Conservation (phyloP, 37 sponge, comb jelly and placozoan species). For the Geodia barretti region DNA sequence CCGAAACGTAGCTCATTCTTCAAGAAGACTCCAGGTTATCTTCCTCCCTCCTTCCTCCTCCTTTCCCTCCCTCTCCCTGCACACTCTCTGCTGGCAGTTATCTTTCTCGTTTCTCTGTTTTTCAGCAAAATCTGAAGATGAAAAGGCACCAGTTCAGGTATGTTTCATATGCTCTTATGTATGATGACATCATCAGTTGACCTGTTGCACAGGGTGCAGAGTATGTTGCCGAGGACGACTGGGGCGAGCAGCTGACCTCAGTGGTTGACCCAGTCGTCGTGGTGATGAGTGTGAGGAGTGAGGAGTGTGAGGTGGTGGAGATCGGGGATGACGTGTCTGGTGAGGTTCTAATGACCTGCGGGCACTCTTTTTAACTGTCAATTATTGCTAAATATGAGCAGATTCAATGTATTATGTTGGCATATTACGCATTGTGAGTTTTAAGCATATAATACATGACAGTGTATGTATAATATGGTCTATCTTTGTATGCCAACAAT, state of each 20-base stretch:
- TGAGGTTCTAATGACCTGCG: too few relatives aligned
- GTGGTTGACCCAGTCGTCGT: constrained; percentile 69
- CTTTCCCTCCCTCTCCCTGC: neutral
- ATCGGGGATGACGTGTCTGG: constrained; percentile 59
- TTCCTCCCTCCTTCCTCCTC: too few relatives aligned
- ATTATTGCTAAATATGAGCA: constrained; percentile 6
- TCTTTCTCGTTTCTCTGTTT: too few relatives aligned
- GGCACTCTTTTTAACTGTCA: neutral
- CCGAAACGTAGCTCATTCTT: constrained; percentile 79
- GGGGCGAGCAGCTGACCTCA: constrained; percentile 88
- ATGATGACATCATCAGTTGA: too few relatives aligned
- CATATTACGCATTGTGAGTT: too few relatives aligned
- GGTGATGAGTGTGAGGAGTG: constrained; percentile 67
- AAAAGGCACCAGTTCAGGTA: too few relatives aligned
- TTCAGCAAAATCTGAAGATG: too few relatives aligned
- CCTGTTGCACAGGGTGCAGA: constrained; percentile 55
- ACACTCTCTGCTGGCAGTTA: too few relatives aligned
- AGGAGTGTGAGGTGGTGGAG: constrained; percentile 39
- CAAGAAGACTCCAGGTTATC: constrained; percentile 27
- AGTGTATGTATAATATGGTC: too few relatives aligned
- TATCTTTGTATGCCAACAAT: too few relatives aligned
- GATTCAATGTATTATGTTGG: neutral
- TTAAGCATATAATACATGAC: too few relatives aligned
- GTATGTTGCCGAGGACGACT: constrained; percentile 63
- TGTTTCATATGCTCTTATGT: too few relatives aligned